Base-by-base conservation (phyloP, 2,797 vertebrate species). In the Sebastes steindachneri region DNA sequence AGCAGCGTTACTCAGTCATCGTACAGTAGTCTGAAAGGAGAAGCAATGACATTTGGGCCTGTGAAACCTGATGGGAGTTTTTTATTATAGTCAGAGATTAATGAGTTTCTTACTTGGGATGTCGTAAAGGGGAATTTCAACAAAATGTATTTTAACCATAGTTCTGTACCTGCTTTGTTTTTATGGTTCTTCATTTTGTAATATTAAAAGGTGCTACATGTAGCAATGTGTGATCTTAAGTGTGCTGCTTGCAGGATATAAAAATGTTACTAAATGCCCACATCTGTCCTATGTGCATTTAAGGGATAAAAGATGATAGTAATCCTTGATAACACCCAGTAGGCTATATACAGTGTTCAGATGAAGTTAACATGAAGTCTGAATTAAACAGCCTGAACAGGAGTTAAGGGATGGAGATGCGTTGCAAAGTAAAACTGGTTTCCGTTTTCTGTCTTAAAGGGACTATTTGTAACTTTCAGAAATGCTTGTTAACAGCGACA, bases 1-100 rank as follows among this genome's bases (percentile, higher is more conserved):
- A 86, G 80, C 69, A 73, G 54, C 11, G 5, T 57, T 55, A 62
- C 75, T 70, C 60, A 75, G 33, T 80, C 62, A 48, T 77, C 75
- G 73, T 73, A 80, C 72, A 74, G 73, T 35, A 60, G 53, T 64
- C 25, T 77, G 76, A 78, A 65, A 66, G 70, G 74, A 73, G 60
- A 78, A 2, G 23, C 29, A 66, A 55, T 62, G 37, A 82, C 78
- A 68, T 77, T 73, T 66, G 67, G 64, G 54, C 45, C 37, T 57
- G 54, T 73, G 60, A 59, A 77, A 75, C 17, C 57, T 33, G 29
- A 77, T 66, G 41, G 53, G 23, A 35, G 29, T 64, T 87, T 60
- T 60, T 62, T 70, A 83, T 66, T 75, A 68, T n/a, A 5, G 26
- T 25, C 29, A 67, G 28, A 70, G 60, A 82, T 79, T 8, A 41